phyloP scores from a whole-genome alignment of 2,113 vertebrate genomes.

The Silurus meridionalis region DNA sequence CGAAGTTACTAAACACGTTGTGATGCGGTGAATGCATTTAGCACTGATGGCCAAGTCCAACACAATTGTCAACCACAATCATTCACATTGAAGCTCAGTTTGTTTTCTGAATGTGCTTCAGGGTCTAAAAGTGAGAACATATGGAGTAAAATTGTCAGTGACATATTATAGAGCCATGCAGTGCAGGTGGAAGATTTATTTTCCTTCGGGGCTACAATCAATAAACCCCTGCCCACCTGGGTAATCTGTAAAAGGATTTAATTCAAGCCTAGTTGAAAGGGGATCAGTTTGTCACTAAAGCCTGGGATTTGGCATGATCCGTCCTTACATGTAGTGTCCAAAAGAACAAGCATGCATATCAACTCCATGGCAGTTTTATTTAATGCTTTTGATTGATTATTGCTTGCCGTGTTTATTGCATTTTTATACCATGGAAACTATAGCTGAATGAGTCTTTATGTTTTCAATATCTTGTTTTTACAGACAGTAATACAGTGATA shows the following conservation, averaged over 20 bases:
- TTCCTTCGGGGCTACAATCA: slow-evolving; percentile 40
- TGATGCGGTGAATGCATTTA: not conserved
- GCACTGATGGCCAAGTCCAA: not conserved
- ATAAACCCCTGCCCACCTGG: slow-evolving; percentile 30
- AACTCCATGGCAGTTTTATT: slow-evolving; percentile 22
- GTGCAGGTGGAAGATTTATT: slow-evolving; percentile 49
- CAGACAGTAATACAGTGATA: not conserved
- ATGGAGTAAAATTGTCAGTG: slow-evolving; percentile 28
- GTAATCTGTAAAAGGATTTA: slow-evolving; percentile 41
- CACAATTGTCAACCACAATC: slow-evolving; percentile 8
- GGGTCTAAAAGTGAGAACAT: not conserved
- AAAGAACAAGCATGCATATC: slow-evolving; percentile 12
- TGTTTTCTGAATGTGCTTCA: slow-evolving; percentile 13
- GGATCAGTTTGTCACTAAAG: slow-evolving; percentile 23
- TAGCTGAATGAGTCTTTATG: not conserved
- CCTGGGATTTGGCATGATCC: slow-evolving; percentile 9
- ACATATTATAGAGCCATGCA: slow-evolving; percentile 37
- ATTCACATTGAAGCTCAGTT: slow-evolving; percentile 1
- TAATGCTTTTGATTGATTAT: slow-evolving; percentile 17
- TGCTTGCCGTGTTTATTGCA: not conserved
- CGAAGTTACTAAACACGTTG: not conserved
- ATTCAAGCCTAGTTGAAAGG: slow-evolving; percentile 39
- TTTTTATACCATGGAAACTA: not conserved
- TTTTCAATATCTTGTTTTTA: not conserved
- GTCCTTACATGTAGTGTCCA: not conserved